Evolutionary conservation across 2,113 vertebrate genomes (phyloP), one percentile per base, ranked within the genome.

Genomic region (Prinia subflava): DNA sequence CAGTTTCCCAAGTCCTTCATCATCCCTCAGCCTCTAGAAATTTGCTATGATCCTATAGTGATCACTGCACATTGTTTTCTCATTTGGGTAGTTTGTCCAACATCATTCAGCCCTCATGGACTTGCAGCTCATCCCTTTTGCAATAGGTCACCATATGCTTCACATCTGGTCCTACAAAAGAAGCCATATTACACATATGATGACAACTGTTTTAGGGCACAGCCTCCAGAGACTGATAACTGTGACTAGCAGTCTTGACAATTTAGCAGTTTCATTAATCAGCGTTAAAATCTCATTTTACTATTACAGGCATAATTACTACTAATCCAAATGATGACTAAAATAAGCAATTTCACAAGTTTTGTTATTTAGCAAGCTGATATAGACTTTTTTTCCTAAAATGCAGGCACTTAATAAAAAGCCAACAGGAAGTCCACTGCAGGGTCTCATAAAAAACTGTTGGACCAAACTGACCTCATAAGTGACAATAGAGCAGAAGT

Each of bases 101-200:
- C 64, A 28, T 44, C 67, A 89, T 84, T 70, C 94, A 94, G 73
- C 62, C 73, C 91, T 60, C n/a, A 2, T 16, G 90, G 92, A 71
- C 79, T 81, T 62, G 20, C 1, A 17, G 82, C 77, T 96, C 89
- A 74, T 94, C 78, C 82, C 83, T 83, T 2, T 63, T 83, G 74
- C 42, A 78, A 84, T 44, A 90, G 89, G 94, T 95, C 93, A 96
- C 94, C 95, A 94, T 96, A 95, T 96, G 94, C 71, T 95, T 89
- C 93, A 92, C 97, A 97, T 89, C 96, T 97, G 96, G 82, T 75
- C 91, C 91, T 84, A 59, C 85, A 74, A 47, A 94, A 86, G 87
- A 82, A 80, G 63, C 81, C 83, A 28, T 73, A 86, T 90, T 92
- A 86, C 79, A 79, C n/a, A 47, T 15, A 74, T 2, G 50, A 91